Base-by-base conservation (phyloP, 2,797 vertebrate species). In the Ptychadena robeensis region DNA sequence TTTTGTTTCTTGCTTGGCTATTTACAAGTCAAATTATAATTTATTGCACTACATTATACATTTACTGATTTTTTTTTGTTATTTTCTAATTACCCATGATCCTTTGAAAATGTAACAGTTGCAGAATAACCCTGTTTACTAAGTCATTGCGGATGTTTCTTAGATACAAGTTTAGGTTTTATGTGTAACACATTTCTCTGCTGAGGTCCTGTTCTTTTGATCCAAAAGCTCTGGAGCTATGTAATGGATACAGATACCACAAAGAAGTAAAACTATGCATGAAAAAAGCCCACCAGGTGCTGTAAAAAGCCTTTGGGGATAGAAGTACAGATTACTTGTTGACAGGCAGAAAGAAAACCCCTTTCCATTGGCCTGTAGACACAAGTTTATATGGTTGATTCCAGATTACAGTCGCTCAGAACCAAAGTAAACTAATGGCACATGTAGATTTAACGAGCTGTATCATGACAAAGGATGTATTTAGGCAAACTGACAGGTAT, bases 271-370 rank as follows among this genome's bases (percentile, higher is more conserved):
- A 64, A 63, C 40, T 31, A 38, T 63, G 15, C 34, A 80, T 72
- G 34, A 40, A 80, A 65, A 63, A 64, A 64, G 32, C 35, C 72
- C 30, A 27, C 79, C 79, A 80, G 79, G 68, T 80, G 79, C 79
- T 44, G 57, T 44, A 4, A 57, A 64, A 40, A 73, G 53, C 68
- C 79, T 35, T 59, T 71, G 12, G 69, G 79, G 57, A 80, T 80
- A 53, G 57, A 71, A 73, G 57, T 63, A 73, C n/a, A 32, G 69
- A 80, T 80, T 80, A 12, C 79, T 48, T 80, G 57, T 72, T 80
- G 79, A 80, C 79, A 80, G 79, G 69, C 40, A 68, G 14, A 37
- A 32, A 68, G 65, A 69, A 66, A 80, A 71, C 63, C 68, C 78
- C 53, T 61, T 69, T 35, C 34, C 9, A 9, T n/a, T 79, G 34